Conservation (phyloP, 2,888 invertebrate genomes). For the Zhengitettix transpicula region DNA sequence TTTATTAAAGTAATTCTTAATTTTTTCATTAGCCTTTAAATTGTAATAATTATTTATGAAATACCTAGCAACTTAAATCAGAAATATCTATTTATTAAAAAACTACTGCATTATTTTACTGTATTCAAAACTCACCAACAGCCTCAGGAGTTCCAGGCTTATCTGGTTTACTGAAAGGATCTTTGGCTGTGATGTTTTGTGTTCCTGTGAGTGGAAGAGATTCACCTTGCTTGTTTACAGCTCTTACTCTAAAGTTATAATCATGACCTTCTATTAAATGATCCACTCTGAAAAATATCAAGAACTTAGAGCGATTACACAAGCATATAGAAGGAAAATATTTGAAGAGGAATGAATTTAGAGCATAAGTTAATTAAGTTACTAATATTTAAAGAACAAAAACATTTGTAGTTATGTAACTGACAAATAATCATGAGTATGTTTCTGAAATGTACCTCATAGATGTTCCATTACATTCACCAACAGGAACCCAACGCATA, state of each 20-base stretch:
- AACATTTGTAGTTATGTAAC: background rate
- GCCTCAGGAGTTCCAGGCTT: conserved; percentile 85
- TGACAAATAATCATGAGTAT: no score
- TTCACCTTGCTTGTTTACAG: conserved; percentile 87
- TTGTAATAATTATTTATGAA: no score
- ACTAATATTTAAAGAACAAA: background rate
- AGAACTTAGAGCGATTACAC: no score
- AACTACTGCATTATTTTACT: background rate
- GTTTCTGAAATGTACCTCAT: conserved; percentile 27
- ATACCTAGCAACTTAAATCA: no score
- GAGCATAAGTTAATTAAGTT: background rate
- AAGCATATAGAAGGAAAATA: no score
- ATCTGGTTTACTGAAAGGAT: conserved; percentile 81
- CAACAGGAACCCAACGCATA: conserved; percentile 90
- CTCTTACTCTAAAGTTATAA: conserved; percentile 85
- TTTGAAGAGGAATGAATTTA: background rate
- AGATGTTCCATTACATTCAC: conserved; percentile 65
- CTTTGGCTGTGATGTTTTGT: conserved; percentile 80
- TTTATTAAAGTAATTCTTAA: no score
- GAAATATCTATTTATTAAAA: background rate
- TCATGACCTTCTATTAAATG: conserved; percentile 87
- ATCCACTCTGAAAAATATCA: conserved; percentile 40
- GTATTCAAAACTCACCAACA: conserved; percentile 25
- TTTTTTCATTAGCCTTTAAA: no score
- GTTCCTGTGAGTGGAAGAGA: conserved; percentile 66